Base-by-base conservation (phyloP, 92 coral and sea anemone species). In the Porites rus region DNA sequence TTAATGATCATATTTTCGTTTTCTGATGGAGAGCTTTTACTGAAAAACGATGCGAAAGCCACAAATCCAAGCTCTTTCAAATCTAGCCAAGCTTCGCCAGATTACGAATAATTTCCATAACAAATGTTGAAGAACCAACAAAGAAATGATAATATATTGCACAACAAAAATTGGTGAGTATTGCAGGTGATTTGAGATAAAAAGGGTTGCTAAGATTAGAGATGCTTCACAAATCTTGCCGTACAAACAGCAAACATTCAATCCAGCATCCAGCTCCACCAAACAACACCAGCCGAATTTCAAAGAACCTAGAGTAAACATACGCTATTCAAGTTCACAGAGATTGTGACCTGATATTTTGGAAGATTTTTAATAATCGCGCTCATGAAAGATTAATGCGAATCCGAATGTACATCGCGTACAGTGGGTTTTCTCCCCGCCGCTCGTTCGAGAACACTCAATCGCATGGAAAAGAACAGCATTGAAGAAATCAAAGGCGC, bases 381-480 rank as follows among this genome's bases (percentile, higher is more conserved):
- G 81, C 91, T 94, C 93, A 94, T 94, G 86, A 92, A 94, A 94
- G 79, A 90, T 94, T 94, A 94, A 94, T 94, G 88, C 68, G 11
- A 51, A 77, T 80, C 87, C 88, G 79, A 82, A 76, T 87, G 91
- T 77, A 82, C 88, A 84, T 72, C 87, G 91, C 85, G 80, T 77
- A 86, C 80, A 77, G 64, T 72, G 89, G 80, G 56, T 71, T 83
- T 83, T 74, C 87, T 83, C 73, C 79, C 80, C 18, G 80, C 73
- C 87, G 87, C 87, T 74, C 1, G 72, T 62, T 74, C 87, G 87
- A 38, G 46, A 83, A 73, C 80, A 83, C 80, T 74, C 70, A 72
- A 73, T 83, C 87, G 80, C 87, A 83, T 62, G 79, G 73, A 83
- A 83, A 83, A 73, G 87, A 83, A 83, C 87, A 83, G 72, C 87